Percentiles rank a stretch among this genome's conserved stretches.
Evolutionary conservation across 2,888 invertebrate genomes (phyloP).

Genomic region (Lasioglossum calceatum): DNA sequence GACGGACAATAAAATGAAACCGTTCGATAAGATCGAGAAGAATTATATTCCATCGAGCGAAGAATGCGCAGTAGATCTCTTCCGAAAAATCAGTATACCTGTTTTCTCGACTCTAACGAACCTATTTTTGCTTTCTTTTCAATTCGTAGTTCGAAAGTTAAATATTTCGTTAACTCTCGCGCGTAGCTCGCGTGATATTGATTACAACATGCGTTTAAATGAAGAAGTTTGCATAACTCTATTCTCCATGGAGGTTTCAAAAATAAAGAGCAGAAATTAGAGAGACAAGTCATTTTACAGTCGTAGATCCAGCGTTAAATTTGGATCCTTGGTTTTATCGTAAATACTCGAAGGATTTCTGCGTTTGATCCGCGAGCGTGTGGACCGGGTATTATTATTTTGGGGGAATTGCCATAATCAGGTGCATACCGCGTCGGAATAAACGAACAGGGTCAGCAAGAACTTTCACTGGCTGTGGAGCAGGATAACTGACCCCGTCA

Average conservation of each 20-base stretch:
- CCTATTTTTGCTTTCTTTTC: background rate
- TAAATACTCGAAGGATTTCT: background rate
- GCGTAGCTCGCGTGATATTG: no score
- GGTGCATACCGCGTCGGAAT: background rate
- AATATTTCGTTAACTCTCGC: no score
- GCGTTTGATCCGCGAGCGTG: background rate
- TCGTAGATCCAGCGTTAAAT: background rate
- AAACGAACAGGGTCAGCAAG: constrained; percentile 25
- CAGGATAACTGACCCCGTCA: constrained; percentile 37
- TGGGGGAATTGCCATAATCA: background rate
- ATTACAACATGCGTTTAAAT: no score
- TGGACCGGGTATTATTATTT: background rate
- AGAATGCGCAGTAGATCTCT: background rate
- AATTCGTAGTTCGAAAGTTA: background rate
- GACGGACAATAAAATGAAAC: background rate
- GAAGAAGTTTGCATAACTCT: no score
- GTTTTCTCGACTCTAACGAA: background rate
- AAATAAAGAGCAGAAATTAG: no score
- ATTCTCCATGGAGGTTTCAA: no score
- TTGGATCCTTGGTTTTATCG: background rate
- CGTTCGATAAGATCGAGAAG: constrained; percentile 2
- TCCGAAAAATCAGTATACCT: background rate
- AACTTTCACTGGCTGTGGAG: constrained; percentile 38
- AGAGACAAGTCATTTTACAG: background rate
- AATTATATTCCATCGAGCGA: background rate